Base-by-base conservation (phyloP, 1,140 invertebrate genomes). In the Colletes gigas region DNA sequence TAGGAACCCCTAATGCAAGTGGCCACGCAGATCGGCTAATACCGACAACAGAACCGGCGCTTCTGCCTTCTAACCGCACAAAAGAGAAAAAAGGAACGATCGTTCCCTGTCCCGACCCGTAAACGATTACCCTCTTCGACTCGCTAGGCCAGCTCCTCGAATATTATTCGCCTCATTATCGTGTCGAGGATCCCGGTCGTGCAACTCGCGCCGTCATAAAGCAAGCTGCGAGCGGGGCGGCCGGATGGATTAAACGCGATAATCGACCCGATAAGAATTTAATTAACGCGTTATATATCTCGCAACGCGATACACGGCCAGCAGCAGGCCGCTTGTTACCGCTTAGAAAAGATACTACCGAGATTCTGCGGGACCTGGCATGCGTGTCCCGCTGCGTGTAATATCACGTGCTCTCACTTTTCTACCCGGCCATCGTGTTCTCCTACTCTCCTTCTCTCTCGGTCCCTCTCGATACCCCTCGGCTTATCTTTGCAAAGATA, bases 231-330 rank as follows among this genome's bases (percentile, higher is more conserved):
- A 14, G 71, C 72, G 66, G 30, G 30, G 47, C 52, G 75, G 54
- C 47, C 15, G 19, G 65, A 50, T 57, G 77, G 84, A 83, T 88
- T 70, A 73, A 81, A 71, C 67, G 30, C 78, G 87, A 89, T 88
- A 87, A 87, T 85, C 83, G 73, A 15, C 4, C 12, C 47, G 88
- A 89, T 89, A 88, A 89, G 88, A 62, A 84, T 81, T 82, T 89
- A 88, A 89, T 89, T 89, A 89, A 85, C 88, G 86, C 81, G 70
- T 79, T 75, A 77, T 82, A 74, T 75, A 82, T 80, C 77, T 75
- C 81, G 50, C 63, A 62, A 55, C 63, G 63, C 66, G 71, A 63
- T 72, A 54, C 70, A 71, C 70, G 79, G 39, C 30, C 60, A n/a
- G 12, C 54, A 62, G 39, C 55, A 57, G 17, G 52, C 44, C n/a